Conservation (phyloP, 2,888 invertebrate genomes). For the Microplitis deprimator region DNA sequence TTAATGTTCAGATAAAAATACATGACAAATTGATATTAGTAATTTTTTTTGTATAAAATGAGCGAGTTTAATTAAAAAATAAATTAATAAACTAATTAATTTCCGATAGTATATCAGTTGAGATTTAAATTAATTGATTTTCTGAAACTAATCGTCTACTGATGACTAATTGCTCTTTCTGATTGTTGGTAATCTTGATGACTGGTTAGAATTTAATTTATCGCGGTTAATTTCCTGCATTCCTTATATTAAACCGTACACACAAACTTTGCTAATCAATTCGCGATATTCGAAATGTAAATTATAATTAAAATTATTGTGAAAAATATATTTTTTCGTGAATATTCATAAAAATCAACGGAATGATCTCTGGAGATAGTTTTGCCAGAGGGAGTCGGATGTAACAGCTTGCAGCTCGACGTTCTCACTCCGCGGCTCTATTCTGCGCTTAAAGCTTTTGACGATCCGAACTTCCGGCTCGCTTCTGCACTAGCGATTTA, state of each 20-base stretch:
- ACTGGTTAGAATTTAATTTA: constrained; percentile 1
- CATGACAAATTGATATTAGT: neutral
- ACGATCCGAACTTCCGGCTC: neutral
- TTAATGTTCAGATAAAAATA: neutral
- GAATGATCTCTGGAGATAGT: neutral
- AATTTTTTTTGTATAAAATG: neutral
- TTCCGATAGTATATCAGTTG: neutral
- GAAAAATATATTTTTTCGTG: constrained; percentile 6
- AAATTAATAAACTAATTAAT: neutral
- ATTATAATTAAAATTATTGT: no score
- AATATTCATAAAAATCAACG: constrained; percentile 9
- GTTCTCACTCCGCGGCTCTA: neutral
- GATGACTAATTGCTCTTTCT: constrained; percentile 1
- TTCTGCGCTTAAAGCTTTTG: neutral
- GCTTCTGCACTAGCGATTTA: neutral
- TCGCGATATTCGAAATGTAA: neutral
- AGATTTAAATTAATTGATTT: neutral
- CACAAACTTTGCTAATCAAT: neutral
- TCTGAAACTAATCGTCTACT: neutral
- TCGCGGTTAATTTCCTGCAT: neutral
- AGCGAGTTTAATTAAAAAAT: neutral
- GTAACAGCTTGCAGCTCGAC: neutral
- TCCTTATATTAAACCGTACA: neutral
- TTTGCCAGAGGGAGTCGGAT: neutral
- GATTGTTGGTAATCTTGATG: neutral